Conservation (phyloP, 2,888 invertebrate genomes). For the Acleris emargana region DNA sequence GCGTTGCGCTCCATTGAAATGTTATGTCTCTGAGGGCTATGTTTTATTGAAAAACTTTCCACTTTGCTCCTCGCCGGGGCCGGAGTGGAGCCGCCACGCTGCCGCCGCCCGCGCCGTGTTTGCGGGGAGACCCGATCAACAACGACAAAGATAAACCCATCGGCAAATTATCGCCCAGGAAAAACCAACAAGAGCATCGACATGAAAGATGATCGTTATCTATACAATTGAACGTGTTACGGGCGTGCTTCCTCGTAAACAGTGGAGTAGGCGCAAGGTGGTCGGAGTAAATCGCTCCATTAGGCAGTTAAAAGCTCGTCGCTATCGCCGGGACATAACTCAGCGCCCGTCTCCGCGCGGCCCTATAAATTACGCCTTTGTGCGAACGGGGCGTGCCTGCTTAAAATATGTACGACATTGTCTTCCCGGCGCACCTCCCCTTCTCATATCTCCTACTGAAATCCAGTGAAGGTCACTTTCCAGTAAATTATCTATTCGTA, state of each 20-base stretch:
- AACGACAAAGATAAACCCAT: slow-evolving; percentile 10
- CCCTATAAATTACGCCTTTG: slow-evolving; percentile 82
- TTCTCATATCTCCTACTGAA: slow-evolving; percentile 71
- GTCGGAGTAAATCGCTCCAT: slow-evolving; percentile 82
- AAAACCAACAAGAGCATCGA: slow-evolving; percentile 34
- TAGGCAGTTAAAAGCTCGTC: slow-evolving; percentile 84
- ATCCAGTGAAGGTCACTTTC: slow-evolving; percentile 69
- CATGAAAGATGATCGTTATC: slow-evolving; percentile 47
- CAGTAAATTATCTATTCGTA: slow-evolving; percentile 70
- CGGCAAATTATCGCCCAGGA: slow-evolving; percentile 9
- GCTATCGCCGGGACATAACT: slow-evolving; percentile 82
- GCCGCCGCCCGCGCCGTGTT: slow-evolving; percentile 38
- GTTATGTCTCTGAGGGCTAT: slow-evolving; percentile 74
- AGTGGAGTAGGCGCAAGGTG: slow-evolving; percentile 73
- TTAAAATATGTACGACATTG: slow-evolving; percentile 83
- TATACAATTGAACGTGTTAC: slow-evolving; percentile 53
- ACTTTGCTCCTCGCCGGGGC: slow-evolving; percentile 54
- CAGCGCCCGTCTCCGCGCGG: slow-evolving; percentile 80
- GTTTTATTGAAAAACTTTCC: slow-evolving; percentile 81
- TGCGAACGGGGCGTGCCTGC: slow-evolving; percentile 79
- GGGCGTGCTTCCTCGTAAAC: slow-evolving; percentile 64
- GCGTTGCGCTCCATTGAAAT: slow-evolving; percentile 73
- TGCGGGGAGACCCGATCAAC: slow-evolving; percentile 19
- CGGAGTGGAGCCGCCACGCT: slow-evolving; percentile 49
- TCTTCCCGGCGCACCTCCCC: slow-evolving; percentile 72